Percentiles rank a stretch among this genome's conserved stretches.
Conservation (phyloP, 2,113 vertebrate species). For the Gambusia affinis region DNA sequence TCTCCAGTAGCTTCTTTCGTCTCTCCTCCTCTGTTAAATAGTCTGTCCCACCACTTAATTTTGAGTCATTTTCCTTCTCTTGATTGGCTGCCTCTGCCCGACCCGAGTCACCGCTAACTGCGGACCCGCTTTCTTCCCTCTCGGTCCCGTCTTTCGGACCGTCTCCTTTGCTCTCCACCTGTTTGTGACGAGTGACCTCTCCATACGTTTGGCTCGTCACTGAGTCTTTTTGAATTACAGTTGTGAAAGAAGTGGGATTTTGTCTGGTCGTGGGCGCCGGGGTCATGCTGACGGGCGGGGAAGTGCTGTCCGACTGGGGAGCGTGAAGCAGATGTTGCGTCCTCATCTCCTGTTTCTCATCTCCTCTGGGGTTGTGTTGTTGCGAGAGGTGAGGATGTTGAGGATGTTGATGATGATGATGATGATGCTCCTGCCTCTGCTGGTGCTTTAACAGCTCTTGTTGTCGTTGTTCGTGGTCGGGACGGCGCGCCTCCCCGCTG, state of each 20-base stretch:
- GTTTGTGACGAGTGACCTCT: conserved; percentile 38
- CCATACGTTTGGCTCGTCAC: conserved; percentile 35
- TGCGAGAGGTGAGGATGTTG: conserved; percentile 40
- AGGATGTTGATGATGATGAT: conserved; percentile 26
- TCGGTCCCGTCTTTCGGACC: conserved; percentile 31
- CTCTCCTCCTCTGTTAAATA: conserved; percentile 61
- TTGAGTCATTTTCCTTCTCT: conserved; percentile 46
- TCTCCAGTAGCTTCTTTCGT: conserved; percentile 58
- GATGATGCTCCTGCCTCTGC: conserved; percentile 47
- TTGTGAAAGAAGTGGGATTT: conserved; percentile 13
- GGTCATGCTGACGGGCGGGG: conserved; percentile 34
- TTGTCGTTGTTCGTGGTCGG: conserved; percentile 44
- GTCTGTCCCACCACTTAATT: conserved; percentile 20
- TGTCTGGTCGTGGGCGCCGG: not conserved
- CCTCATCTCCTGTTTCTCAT: conserved; percentile 42
- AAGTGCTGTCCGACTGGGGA: conserved; percentile 63
- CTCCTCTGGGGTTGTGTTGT: conserved; percentile 16
- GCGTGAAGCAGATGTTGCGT: conserved; percentile 52
- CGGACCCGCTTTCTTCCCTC: conserved; percentile 49
- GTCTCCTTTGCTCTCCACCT: conserved; percentile 34
- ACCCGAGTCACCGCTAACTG: conserved; percentile 39
- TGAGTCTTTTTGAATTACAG: conserved; percentile 53
- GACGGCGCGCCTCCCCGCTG: conserved; percentile 15
- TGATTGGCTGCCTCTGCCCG: conserved; percentile 39
- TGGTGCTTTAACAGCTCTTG: conserved; percentile 55